phyloP scores from a whole-genome alignment of 2,888 invertebrate species.

The Digitonthophagus gazella region DNA sequence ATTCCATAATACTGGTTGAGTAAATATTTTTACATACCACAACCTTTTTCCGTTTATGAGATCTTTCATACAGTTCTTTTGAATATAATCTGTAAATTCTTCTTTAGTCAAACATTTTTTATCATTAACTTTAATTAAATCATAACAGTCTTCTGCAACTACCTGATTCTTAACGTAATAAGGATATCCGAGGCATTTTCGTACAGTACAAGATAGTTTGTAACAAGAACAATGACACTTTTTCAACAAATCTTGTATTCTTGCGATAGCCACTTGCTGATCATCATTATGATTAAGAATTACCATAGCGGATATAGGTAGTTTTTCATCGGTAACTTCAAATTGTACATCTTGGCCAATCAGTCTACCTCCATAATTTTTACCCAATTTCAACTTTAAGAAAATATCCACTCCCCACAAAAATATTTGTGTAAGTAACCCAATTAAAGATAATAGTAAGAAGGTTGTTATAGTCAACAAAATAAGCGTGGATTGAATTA shows the following conservation, averaged over 20 bases:
- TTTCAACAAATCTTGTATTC: not conserved
- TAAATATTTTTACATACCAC: constrained; percentile 2
- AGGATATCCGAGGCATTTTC: not conserved
- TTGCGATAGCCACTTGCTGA: not conserved
- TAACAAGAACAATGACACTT: not conserved
- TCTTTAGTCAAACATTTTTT: constrained; percentile 2
- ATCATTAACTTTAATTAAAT: constrained; percentile 1
- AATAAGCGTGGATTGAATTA: not conserved
- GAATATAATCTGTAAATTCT: not conserved
- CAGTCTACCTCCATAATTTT: constrained; percentile 3
- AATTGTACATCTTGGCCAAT: not conserved
- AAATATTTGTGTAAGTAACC: not conserved
- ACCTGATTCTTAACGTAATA: constrained; percentile 2
- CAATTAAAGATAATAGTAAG: not conserved
- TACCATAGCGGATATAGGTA: not conserved
- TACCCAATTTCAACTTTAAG: not conserved
- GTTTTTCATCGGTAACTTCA: not conserved
- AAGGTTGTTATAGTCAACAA: not conserved
- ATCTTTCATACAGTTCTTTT: not conserved
- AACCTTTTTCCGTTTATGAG: not conserved
- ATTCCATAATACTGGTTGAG: constrained; percentile 4
- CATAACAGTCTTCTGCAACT: not conserved
- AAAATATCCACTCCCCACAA: not conserved
- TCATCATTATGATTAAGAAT: not conserved
- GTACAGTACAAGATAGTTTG: constrained; percentile 1